Base-by-base conservation (phyloP, 2,797 vertebrate species). In the Acestrorhynchus altus region DNA sequence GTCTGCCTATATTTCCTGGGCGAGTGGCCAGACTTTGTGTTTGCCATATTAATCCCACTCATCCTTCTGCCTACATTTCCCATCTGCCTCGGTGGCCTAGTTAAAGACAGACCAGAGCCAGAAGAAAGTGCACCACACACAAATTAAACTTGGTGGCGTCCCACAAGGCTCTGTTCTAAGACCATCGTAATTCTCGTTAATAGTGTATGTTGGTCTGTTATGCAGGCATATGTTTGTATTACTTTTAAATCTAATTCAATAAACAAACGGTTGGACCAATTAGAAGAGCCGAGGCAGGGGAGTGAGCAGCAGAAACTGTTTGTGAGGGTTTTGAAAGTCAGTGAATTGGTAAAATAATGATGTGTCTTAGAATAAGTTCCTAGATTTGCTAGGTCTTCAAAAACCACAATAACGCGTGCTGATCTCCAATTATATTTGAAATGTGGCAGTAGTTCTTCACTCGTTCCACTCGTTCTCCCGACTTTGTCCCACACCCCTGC, bases 351-450 rank as follows among this genome's bases (percentile, higher is more conserved):
- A 64, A 42, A n/a, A 24, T 24, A 46, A 44, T 46, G 20, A 66
- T 66, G 61, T 64, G 63, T 44, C 42, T 12, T 22, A 46, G n/a
- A 26, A 13, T 26, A 26, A 40, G 8, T 24, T n/a, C 16, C 63
- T 66, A 26, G 40, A 20, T 42, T 39, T 39, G 13, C n/a, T 3
- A 44, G 31, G 31, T 63, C 31, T 40, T 31, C 16, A 35, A 31
- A 56, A 60, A 60, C 13, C 26, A 35, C 31, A 18, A 31, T n/a
- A 40, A 20, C 28, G 35, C 4, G 35, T 28, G 8, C n/a, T 51
- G 46, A 4, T 63, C n/a, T 52, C 46, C 44, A 64, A 52, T 74
- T 74, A 63, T 63, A 16, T 74, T 56, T 74, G 60, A 66, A 67
- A 67, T 35, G 40, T 59, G 28, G 51, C 40, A 31, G 73, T 67